Evolutionary conservation across 92 coral and sea anemone genomes (phyloP).

Genomic region (Plumapathes pennacea): DNA sequence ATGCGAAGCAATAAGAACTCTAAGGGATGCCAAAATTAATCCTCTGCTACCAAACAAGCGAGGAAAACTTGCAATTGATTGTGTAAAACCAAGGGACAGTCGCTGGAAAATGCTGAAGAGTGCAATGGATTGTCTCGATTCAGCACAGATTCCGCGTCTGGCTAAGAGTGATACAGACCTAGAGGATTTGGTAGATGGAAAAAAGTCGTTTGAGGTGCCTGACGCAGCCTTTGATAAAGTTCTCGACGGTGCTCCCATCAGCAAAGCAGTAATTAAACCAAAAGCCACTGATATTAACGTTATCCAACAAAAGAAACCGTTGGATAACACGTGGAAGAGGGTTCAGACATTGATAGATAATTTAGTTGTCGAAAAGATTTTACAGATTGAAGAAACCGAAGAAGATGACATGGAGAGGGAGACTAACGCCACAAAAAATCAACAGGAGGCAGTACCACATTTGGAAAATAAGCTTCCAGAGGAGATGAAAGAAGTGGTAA

Average conservation of each 20-base stretch:
- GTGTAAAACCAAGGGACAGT: slow-evolving; percentile 20
- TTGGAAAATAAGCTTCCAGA: slow-evolving; percentile 1
- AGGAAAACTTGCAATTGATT: slow-evolving; percentile 26
- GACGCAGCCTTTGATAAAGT: neutral
- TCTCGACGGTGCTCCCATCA: neutral
- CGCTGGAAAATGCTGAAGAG: slow-evolving; percentile 51
- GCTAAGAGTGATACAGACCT: neutral
- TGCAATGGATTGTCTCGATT: slow-evolving; percentile 28
- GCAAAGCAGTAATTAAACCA: neutral
- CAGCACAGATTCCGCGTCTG: slow-evolving; percentile 6
- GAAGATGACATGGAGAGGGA: neutral
- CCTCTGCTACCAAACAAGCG: slow-evolving; percentile 44
- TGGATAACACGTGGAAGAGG: slow-evolving; percentile 1
- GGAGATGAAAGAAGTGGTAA: slow-evolving; percentile 2
- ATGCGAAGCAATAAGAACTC: slow-evolving; percentile 41
- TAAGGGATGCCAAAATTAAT: slow-evolving; percentile 49
- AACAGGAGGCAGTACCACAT: slow-evolving; percentile 14
- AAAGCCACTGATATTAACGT: slow-evolving; percentile 3
- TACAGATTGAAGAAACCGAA: neutral
- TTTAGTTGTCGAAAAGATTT: slow-evolving; percentile 11
- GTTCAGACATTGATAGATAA: slow-evolving; percentile 5
- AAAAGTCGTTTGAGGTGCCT: neutral
- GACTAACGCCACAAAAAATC: neutral
- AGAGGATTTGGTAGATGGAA: neutral
- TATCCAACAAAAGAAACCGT: slow-evolving; percentile 3